Conservation (phyloP, 2,888 invertebrate species). For the Microctonus brassicae region DNA sequence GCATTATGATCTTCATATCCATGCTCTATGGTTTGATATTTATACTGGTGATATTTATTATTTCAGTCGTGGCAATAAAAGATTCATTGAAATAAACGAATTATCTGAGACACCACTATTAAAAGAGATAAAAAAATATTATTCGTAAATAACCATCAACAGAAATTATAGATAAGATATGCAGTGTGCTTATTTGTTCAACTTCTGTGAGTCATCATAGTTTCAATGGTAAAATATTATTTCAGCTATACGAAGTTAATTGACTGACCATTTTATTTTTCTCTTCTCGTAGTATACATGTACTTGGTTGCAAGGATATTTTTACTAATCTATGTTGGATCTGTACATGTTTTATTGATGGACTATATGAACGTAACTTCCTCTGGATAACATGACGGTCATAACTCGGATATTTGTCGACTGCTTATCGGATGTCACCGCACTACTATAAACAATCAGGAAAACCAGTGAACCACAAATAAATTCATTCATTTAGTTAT, state of each 20-base stretch:
- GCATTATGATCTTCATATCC: constrained; percentile 86
- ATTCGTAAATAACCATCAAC: constrained; percentile 73
- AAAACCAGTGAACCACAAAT: too few relatives aligned
- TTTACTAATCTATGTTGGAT: too few relatives aligned
- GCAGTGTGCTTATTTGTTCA: background rate
- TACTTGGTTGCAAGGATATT: too few relatives aligned
- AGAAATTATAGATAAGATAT: background rate
- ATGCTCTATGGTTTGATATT: constrained; percentile 98
- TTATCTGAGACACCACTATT: constrained; percentile 80
- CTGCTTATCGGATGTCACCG: too few relatives aligned
- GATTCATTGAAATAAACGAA: constrained; percentile 90
- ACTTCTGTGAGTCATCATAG: background rate
- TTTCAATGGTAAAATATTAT: background rate
- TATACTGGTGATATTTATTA: constrained; percentile 96
- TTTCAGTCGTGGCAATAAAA: constrained; percentile 89
- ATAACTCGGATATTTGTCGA: too few relatives aligned
- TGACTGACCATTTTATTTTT: background rate
- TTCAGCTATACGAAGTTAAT: background rate
- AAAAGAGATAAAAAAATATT: constrained; percentile 83
- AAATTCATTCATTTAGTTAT: too few relatives aligned
- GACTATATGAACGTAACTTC: too few relatives aligned
- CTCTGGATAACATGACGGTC: too few relatives aligned
- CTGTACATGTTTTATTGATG: too few relatives aligned
- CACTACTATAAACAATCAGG: too few relatives aligned
- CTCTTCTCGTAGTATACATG: background rate